Base-by-base conservation (phyloP, 2,113 vertebrate species). In the Deroptyus accipitrinus region DNA sequence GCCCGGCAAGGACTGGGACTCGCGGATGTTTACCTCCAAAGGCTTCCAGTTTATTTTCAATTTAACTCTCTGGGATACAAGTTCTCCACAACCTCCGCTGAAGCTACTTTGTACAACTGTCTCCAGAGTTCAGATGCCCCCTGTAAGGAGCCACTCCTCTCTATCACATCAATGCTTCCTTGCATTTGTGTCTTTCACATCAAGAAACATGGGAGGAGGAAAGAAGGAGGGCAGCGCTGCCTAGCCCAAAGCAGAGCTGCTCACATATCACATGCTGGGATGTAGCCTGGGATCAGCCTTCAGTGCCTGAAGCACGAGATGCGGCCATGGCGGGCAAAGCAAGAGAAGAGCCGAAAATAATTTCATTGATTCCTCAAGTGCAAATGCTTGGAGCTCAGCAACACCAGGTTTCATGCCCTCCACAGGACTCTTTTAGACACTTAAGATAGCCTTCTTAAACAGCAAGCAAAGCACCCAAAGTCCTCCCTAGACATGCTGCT, bases 211-310 rank as follows among this genome's bases (percentile, higher is more conserved):
- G 7, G 23, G 63, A 96, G 41, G n/a, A 42, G 49, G 30, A 92
- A 17, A 84, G 13, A 23, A 59, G 57, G 22, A 35, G 57, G 57
- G 27, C n/a, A 8, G 7, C 24, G 39, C 51, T 75, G 37, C 66
- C 42, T 35, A 25, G 46, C 52, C 42, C 1, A 1, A 33, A 64
- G 52, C 46, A 90, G 62, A 82, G 52, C 55, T 93, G 31, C 44
- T 88, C 4, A 1, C 35, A 51, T 3, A 0, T 6, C 63, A 27
- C 9, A 6, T 1, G 1, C 33, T 24, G 5, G 25, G 41, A 11
- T 51, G 13, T 23, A 69, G 35, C 28, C 48, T 51, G 42, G 42
- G 39, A n/a, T 87, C 37, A 75, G 42, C 55, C 41, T 74, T 57
- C 22, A n/a, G 39, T 39, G n/a, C 61, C n/a, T 1, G 2, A 62